Evolutionary conservation across 1,140 invertebrate species (phyloP).

Genomic region (Galleria mellonella): DNA sequence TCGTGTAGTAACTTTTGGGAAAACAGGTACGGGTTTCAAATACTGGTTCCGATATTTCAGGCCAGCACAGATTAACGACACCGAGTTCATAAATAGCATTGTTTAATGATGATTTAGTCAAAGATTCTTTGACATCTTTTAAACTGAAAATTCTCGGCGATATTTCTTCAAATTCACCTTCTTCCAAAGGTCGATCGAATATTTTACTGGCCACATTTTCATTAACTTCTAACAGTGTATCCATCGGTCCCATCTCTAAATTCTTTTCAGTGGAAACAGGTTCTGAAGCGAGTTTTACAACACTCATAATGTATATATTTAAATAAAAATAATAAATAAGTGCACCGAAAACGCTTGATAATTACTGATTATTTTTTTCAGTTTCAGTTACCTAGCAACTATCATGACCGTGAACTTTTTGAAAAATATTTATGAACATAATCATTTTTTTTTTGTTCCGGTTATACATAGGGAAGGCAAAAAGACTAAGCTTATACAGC

Average conservation of each 20-base stretch:
- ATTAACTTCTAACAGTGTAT: conserved; percentile 53
- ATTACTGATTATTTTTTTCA: neutral
- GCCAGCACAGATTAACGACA: conserved; percentile 60
- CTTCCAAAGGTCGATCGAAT: conserved; percentile 42
- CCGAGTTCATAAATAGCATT: conserved; percentile 64
- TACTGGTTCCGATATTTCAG: conserved; percentile 62
- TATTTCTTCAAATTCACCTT: conserved; percentile 44
- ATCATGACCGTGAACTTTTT: neutral
- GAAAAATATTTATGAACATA: neutral
- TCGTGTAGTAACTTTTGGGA: conserved; percentile 82
- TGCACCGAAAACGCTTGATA: neutral
- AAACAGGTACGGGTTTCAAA: conserved; percentile 75
- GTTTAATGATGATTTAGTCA: conserved; percentile 47
- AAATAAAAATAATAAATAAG: neutral
- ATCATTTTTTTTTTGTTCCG: too few species aligned
- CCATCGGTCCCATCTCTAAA: conserved; percentile 35
- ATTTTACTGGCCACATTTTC: conserved; percentile 43
- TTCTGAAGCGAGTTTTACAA: conserved; percentile 25
- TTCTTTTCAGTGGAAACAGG: conserved; percentile 27
- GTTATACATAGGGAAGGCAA: too few species aligned
- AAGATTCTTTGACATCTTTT: conserved; percentile 36
- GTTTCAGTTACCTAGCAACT: conserved; percentile 1
- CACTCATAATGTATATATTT: conserved; percentile 28
- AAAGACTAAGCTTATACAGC: too few species aligned
- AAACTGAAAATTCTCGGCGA: conserved; percentile 47